Conservation (phyloP, 2,797 vertebrate species). For the Lateolabrax maculatus region DNA sequence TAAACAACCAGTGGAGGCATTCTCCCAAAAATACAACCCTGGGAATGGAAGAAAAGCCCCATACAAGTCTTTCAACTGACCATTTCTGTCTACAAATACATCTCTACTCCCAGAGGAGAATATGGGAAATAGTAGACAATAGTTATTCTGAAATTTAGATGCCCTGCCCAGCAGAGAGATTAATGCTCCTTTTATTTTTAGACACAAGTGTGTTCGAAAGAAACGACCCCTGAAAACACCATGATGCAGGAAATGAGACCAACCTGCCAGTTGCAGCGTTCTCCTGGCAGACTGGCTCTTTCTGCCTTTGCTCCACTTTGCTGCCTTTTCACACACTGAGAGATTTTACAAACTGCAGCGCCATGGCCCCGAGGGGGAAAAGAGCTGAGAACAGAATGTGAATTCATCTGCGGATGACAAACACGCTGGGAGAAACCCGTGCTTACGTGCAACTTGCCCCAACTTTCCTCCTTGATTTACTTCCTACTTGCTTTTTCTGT, state of each 20-base stretch:
- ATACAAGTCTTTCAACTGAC: constrained; percentile 22
- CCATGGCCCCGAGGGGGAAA: constrained; percentile 39
- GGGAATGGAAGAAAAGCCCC: constrained; percentile 38
- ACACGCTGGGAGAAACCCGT: constrained; percentile 40
- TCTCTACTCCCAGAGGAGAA: constrained; percentile 45
- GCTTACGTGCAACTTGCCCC: constrained; percentile 43
- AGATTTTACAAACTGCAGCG: constrained; percentile 55
- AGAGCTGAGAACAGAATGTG: constrained; percentile 69
- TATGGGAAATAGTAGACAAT: constrained; percentile 64
- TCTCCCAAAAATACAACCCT: constrained; percentile 35
- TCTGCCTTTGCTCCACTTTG: constrained; percentile 59
- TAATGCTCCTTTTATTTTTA: constrained; percentile 70
- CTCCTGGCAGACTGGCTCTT: constrained; percentile 35
- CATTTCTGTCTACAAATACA: constrained; percentile 34
- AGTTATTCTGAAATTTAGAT: constrained; percentile 45
- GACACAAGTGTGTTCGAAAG: constrained; percentile 51
- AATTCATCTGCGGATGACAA: constrained; percentile 66
- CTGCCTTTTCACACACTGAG: constrained; percentile 52
- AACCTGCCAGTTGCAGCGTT: constrained; percentile 42
- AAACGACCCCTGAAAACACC: constrained; percentile 53
- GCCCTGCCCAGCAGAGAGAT: constrained; percentile 52
- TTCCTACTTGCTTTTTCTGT: constrained; percentile 39
- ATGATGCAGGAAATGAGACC: constrained; percentile 64
- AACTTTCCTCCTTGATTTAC: constrained; percentile 41
- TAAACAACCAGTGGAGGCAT: neutral